Conservation (phyloP, 2,113 vertebrate species). For the Hoplias malabaricus region DNA sequence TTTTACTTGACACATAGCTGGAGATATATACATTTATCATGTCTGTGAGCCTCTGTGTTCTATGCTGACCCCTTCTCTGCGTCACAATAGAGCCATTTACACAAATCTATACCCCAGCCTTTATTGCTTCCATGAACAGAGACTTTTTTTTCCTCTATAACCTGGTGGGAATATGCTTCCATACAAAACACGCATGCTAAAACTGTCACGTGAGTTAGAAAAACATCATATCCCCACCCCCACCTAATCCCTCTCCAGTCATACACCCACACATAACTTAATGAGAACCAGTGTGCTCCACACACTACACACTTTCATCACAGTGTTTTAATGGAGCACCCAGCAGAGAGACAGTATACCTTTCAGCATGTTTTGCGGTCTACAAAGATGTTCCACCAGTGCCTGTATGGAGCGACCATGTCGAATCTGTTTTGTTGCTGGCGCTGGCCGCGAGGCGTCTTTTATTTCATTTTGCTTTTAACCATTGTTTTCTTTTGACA, state of each 20-base stretch:
- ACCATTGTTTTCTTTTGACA: slow-evolving; percentile 30
- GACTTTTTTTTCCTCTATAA: too few species aligned
- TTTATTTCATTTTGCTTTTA: slow-evolving; percentile 32
- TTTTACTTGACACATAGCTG: too few species aligned
- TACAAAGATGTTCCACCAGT: slow-evolving; percentile 26
- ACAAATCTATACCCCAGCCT: too few species aligned
- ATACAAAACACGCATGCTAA: background rate
- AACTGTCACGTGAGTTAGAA: slow-evolving; percentile 29
- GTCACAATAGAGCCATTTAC: too few species aligned
- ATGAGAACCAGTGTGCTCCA: slow-evolving; percentile 7
- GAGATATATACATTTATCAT: too few species aligned
- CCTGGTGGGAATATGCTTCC: too few species aligned
- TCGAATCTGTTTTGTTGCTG: slow-evolving; percentile 23
- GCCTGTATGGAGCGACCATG: slow-evolving; percentile 27
- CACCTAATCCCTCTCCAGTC: background rate
- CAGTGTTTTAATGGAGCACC: slow-evolving; percentile 31
- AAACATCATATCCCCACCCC: slow-evolving; percentile 11
- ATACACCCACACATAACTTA: background rate
- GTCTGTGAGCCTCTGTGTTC: too few species aligned
- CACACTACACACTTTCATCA: slow-evolving; percentile 22
- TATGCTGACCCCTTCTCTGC: too few species aligned
- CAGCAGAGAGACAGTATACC: slow-evolving; percentile 33
- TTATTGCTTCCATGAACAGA: too few species aligned
- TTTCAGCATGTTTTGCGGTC: slow-evolving; percentile 45
- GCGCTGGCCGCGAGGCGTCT: slow-evolving; percentile 16